phyloP scores from a whole-genome alignment of 2,888 invertebrate genomes.

The Ormyrus thymus region DNA sequence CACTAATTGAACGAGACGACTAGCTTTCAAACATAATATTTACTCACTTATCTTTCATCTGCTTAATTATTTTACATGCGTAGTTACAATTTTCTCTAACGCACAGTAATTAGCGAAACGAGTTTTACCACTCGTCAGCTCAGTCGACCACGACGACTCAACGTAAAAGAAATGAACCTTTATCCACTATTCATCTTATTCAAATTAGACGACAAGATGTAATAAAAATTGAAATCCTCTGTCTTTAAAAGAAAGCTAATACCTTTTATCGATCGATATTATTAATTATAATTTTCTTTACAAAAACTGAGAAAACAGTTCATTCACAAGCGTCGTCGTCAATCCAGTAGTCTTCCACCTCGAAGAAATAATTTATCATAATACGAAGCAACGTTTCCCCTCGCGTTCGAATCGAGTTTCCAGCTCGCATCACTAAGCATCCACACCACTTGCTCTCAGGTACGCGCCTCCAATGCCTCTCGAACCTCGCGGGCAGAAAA shows the following conservation, averaged over 20 bases:
- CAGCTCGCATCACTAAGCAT: too few relatives aligned
- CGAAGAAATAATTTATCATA: too few relatives aligned
- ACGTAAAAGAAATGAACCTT: slow-evolving; percentile 6
- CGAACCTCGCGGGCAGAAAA: too few relatives aligned
- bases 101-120: slow-evolving; percentile 43
- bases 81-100: slow-evolving; percentile 43
- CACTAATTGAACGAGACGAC: slow-evolving; percentile 40
- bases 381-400: too few relatives aligned
- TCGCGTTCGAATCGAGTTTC: too few relatives aligned
- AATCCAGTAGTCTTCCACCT: too few relatives aligned
- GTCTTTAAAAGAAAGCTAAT: not conserved
- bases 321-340: too few relatives aligned
- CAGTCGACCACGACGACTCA: not conserved
- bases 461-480: too few relatives aligned
- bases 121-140: slow-evolving; percentile 43
- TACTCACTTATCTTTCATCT: slow-evolving; percentile 33
- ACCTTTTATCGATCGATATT: not conserved
- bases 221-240: not conserved
- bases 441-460: too few relatives aligned
- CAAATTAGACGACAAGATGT: slow-evolving; percentile 12
- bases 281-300: too few relatives aligned
- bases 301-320: too few relatives aligned
- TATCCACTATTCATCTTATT: slow-evolving; percentile 18
- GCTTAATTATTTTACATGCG: slow-evolving; percentile 46
- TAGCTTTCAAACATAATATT: slow-evolving; percentile 39